phyloP scores from a whole-genome alignment of 2,888 invertebrate genomes.

The Deilephila elpenor region DNA sequence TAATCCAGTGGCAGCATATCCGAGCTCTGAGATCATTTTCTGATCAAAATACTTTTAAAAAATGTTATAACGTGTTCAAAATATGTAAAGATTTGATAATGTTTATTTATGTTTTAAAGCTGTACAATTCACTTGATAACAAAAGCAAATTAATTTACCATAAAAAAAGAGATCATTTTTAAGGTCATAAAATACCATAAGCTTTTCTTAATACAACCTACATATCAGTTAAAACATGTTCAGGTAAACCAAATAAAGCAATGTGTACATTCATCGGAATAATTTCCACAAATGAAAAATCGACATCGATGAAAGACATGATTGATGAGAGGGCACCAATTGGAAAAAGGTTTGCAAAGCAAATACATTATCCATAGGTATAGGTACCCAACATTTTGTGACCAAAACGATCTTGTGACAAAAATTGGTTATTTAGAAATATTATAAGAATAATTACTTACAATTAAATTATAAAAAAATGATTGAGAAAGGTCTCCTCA shows the following conservation, averaged over 20 bases:
- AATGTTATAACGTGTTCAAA: too few relatives aligned
- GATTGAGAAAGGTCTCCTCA: too few relatives aligned
- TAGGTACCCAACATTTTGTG: not conserved
- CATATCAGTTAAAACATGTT: not conserved
- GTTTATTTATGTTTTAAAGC: too few relatives aligned
- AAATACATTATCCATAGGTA: not conserved
- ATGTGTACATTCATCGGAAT: slow-evolving; percentile 8
- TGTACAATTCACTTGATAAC: too few relatives aligned
- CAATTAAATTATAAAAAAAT: too few relatives aligned
- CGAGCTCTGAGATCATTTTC: too few relatives aligned
- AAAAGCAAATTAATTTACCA: too few relatives aligned
- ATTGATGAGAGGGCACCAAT: slow-evolving; percentile 16
- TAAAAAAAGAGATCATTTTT: not conserved
- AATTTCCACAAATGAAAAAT: slow-evolving; percentile 33
- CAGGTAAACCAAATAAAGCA: slow-evolving; percentile 16
- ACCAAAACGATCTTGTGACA: not conserved
- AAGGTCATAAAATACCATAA: not conserved
- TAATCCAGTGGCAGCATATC: too few relatives aligned
- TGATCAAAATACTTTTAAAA: too few relatives aligned
- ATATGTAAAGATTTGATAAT: too few relatives aligned
- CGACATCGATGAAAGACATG: slow-evolving; percentile 31
- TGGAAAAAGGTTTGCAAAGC: slow-evolving; percentile 22
- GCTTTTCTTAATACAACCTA: not conserved
- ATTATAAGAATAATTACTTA: too few relatives aligned
- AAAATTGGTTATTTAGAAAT: not conserved